These are phyloP conservation scores for Ptilonorhynchus violaceus DNA, from an alignment of 2,113 vertebrate species.

Conservation along the genomic window DNA sequence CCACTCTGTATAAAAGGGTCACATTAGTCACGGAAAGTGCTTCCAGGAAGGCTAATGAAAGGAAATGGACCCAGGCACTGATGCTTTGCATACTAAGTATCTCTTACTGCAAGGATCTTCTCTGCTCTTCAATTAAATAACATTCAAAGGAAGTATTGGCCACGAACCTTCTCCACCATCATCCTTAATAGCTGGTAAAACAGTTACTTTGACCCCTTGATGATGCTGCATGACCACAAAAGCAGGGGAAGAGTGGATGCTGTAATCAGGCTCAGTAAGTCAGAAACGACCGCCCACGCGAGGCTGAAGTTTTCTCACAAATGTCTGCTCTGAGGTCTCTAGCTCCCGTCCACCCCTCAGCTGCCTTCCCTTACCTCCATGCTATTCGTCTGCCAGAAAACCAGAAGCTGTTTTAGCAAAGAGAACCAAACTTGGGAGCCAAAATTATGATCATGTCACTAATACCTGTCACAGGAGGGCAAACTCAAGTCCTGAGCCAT, in stretches of 20 bases:
- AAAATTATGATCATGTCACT: not conserved
- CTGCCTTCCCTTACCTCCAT: not conserved
- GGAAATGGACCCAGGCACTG: not conserved
- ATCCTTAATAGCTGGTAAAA: not conserved
- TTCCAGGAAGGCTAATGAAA: slow-evolving; percentile 33
- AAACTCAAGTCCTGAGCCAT: not conserved
- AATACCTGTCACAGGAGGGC: not conserved
- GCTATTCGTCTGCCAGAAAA: not conserved
- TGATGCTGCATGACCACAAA: not conserved
- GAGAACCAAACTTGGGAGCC: not conserved
- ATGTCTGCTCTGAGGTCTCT: not conserved
- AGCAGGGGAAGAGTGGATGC: not conserved
- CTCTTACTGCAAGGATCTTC: not conserved
- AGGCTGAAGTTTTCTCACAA: not conserved
- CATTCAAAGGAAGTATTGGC: not conserved
- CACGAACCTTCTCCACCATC: not conserved
- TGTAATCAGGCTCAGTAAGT: not conserved
- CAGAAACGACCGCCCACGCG: rapidly evolving
- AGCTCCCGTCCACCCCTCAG: not conserved
- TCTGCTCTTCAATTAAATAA: not conserved
- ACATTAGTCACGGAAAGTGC: not conserved
- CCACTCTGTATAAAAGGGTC: not conserved
- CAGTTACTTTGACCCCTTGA: not conserved
- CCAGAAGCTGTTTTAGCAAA: not conserved
- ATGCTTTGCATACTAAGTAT: not conserved